Evolutionary conservation across 2,113 vertebrate species (phyloP).

Genomic region (Terrapene triunguis): DNA sequence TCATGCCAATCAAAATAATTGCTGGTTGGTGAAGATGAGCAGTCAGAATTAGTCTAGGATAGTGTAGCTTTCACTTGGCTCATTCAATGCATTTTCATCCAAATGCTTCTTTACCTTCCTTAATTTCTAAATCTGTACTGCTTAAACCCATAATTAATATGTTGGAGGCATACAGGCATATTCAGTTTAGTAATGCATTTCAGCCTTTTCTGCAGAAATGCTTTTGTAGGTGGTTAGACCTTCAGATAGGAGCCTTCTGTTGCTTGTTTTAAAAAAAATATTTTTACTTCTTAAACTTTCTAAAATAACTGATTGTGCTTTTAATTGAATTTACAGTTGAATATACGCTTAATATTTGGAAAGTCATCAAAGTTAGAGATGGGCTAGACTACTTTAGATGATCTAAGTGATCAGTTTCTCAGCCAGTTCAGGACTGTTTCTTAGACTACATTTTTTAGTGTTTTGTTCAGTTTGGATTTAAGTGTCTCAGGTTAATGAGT

Average conservation of each 20-base stretch:
- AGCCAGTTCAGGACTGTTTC: background rate
- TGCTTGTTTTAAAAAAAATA: background rate
- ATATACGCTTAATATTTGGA: accelerated
- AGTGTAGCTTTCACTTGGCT: background rate
- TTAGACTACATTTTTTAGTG: background rate
- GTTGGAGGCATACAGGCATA: background rate
- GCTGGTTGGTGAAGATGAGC: background rate
- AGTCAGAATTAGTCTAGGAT: background rate
- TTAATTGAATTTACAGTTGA: background rate
- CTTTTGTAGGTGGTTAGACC: background rate
- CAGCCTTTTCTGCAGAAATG: background rate
- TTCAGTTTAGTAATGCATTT: background rate
- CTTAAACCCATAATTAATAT: background rate
- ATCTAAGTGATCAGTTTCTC: background rate
- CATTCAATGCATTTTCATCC: background rate
- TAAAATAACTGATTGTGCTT: background rate
- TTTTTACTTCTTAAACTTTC: background rate
- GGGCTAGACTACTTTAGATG: background rate
- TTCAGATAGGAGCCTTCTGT: background rate
- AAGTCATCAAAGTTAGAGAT: background rate
- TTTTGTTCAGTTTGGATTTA: background rate
- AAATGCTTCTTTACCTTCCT: conserved; percentile 17
- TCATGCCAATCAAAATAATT: background rate
- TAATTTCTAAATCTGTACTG: background rate
- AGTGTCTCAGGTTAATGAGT: background rate